A percentile compares a stretch with the other conserved stretches of the same genome.
phyloP scores from a whole-genome alignment of 2,888 invertebrate species.

The Rhingia campestris region DNA sequence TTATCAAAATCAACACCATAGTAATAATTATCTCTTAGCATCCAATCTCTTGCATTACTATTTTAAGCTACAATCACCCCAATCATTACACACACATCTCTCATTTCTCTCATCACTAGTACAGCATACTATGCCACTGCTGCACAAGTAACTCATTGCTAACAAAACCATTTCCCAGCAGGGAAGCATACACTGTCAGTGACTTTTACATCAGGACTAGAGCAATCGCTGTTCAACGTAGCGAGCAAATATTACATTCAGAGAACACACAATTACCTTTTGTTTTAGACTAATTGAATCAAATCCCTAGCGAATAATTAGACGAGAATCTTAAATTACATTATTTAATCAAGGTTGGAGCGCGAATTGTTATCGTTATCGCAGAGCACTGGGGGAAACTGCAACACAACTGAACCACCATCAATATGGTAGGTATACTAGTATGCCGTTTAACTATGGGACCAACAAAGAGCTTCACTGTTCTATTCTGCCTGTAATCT shows the following conservation, averaged over 20 bases:
- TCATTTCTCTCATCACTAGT: constrained; percentile 21
- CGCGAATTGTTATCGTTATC: constrained; percentile 55
- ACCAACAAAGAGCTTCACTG: constrained; percentile 2
- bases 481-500: neutral
- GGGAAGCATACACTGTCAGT: neutral
- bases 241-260: constrained; percentile 50
- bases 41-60: neutral
- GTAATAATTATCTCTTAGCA: constrained; percentile 20
- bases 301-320: constrained; percentile 72
- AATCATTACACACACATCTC: constrained; percentile 38
- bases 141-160: constrained; percentile 24
- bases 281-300: constrained; percentile 72
- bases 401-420: constrained; percentile 49
- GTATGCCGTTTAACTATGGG: constrained; percentile 14
- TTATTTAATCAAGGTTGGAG: constrained; percentile 70
- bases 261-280: constrained; percentile 68
- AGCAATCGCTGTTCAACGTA: constrained; percentile 16
- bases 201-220: constrained; percentile 15
- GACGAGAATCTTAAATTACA: constrained; percentile 73
- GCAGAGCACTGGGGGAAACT: constrained; percentile 38
- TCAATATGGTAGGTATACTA: constrained; percentile 22
- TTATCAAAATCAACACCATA: constrained; percentile 32
- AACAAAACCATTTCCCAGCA: constrained; percentile 37
- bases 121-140: constrained; percentile 28
- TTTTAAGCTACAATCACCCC: constrained; percentile 27